These are phyloP conservation scores for Mizuhopecten yessoensis DNA, from an alignment of 1,140 invertebrate genomes.

Conservation along the genomic window DNA sequence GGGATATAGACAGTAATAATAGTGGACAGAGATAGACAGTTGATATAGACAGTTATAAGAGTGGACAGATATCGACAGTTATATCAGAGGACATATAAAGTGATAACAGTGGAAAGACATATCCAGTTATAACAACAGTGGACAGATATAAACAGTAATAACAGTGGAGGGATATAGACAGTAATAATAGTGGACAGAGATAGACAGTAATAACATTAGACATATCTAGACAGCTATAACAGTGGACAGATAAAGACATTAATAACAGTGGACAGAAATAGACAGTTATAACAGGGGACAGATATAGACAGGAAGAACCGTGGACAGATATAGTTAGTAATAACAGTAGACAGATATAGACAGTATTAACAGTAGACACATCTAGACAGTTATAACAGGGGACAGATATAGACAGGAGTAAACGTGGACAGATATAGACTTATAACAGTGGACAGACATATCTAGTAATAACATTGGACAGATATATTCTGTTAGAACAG, in stretches of 20 bases:
- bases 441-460: not conserved
- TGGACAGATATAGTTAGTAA: constrained; percentile 9
- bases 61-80: no score
- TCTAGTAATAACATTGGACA: not conserved
- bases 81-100: no score
- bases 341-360: not conserved
- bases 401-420: not conserved
- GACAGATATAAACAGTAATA: not conserved
- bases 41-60: no score
- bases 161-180: not conserved
- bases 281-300: constrained; percentile 20
- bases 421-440: not conserved
- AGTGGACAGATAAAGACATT: not conserved
- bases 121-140: no score
- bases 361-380: not conserved
- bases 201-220: not conserved
- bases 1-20: no score
- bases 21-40: no score
- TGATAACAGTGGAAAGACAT: no score
- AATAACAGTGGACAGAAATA: not conserved
- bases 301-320: not conserved
- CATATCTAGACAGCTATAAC: not conserved
- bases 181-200: not conserved
- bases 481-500: not conserved
- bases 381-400: not conserved